phyloP scores from a whole-genome alignment of 2,113 vertebrate species.

The Uria lomvia region DNA sequence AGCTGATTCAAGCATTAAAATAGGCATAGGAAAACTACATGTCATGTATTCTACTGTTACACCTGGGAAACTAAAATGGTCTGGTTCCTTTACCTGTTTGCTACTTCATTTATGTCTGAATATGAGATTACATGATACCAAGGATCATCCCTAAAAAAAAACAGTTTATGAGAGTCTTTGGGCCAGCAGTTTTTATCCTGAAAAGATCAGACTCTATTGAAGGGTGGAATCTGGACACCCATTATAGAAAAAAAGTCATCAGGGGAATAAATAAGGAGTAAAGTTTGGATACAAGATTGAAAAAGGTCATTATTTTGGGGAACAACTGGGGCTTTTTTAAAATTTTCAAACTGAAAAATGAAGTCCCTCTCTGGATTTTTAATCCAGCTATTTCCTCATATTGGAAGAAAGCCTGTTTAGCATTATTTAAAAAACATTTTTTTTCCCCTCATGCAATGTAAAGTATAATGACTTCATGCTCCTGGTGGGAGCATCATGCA shows the following conservation, averaged over 20 bases:
- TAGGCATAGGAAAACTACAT: background rate
- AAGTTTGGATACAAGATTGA: background rate
- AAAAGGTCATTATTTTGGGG: background rate
- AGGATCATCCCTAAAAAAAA: background rate
- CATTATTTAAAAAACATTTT: background rate
- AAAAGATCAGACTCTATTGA: background rate
- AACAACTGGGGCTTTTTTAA: background rate
- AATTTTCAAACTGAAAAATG: background rate
- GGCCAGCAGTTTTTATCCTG: background rate
- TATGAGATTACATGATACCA: background rate
- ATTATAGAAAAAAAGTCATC: background rate
- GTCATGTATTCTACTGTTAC: background rate
- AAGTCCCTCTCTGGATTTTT: background rate
- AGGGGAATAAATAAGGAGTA: background rate
- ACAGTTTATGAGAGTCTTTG: background rate
- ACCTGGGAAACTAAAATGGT: background rate
- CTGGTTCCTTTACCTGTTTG: background rate
- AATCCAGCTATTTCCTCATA: background rate
- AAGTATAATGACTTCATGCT: background rate
- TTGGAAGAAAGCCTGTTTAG: background rate
- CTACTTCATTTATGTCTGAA: background rate
- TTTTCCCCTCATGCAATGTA: background rate
- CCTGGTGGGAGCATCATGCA: background rate
- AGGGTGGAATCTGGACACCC: background rate
- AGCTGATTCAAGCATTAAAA: background rate